Conservation (phyloP, 2,888 invertebrate species). For the Holacanthella duospinosa region DNA sequence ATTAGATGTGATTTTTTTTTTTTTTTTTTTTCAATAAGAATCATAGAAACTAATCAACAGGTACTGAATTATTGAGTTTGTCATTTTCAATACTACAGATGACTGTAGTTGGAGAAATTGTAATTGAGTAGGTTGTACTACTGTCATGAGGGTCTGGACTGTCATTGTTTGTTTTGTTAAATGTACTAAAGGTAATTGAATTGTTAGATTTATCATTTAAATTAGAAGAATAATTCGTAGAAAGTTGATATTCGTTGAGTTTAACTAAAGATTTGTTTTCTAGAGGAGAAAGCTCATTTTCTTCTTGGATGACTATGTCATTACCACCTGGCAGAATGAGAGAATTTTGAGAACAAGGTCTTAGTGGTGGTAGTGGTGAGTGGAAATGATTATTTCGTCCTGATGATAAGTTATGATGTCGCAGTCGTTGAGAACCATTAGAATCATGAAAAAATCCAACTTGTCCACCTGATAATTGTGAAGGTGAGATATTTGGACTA, state of each 20-base stretch:
- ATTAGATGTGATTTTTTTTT: no score
- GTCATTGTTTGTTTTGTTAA: no score
- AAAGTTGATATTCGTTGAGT: not conserved
- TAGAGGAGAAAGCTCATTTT: not conserved
- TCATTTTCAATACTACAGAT: not conserved
- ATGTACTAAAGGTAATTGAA: no score
- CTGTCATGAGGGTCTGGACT: not conserved
- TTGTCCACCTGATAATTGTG: not conserved
- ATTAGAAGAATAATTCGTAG: not conserved
- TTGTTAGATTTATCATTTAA: no score
- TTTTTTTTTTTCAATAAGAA: no score
- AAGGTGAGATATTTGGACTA: not conserved
- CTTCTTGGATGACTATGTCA: not conserved
- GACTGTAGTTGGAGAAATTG: not conserved
- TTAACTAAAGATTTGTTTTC: no score
- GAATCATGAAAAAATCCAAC: not conserved
- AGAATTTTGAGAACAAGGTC: not conserved
- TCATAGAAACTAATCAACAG: not conserved
- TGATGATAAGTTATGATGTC: not conserved
- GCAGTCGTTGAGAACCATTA: not conserved
- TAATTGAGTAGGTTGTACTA: not conserved
- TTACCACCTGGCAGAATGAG: not conserved
- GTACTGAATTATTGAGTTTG: not conserved
- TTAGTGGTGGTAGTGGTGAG: not conserved
- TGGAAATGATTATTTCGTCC: not conserved